These are phyloP conservation scores for Pseudoatta argentina DNA, from an alignment of 1,140 invertebrate species.

Conservation along the genomic window DNA sequence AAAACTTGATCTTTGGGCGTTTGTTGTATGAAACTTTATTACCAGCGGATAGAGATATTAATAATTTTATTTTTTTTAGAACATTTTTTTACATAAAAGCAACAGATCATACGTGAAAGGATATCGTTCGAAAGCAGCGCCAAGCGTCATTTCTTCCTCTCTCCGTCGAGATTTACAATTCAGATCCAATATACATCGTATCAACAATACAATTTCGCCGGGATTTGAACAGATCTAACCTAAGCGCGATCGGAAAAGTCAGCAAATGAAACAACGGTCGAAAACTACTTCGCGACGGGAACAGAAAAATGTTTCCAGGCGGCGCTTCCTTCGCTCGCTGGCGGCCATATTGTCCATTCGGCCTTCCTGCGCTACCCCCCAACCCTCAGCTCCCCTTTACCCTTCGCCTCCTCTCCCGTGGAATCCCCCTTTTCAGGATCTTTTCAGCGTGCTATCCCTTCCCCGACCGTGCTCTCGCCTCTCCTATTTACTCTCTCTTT, in stretches of 20 bases:
- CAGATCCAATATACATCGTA: no score
- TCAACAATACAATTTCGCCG: background rate
- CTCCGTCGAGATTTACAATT: background rate
- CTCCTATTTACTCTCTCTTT: constrained; percentile 50
- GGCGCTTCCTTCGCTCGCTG: constrained; percentile 78
- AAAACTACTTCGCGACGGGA: constrained; percentile 74
- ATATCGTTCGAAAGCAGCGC: background rate
- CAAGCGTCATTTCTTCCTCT: background rate
- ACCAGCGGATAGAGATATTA: background rate
- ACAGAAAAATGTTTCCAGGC: constrained; percentile 84
- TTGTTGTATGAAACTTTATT: background rate
- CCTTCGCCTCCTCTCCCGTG: constrained; percentile 39
- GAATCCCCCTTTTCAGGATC: constrained; percentile 58
- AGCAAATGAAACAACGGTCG: constrained; percentile 3
- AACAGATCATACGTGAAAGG: background rate
- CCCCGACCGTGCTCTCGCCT: constrained; percentile 54
- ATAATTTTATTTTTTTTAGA: no score
- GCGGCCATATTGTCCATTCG: constrained; percentile 80
- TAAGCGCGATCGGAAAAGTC: background rate
- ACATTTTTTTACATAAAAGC: background rate
- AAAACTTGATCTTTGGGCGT: background rate
- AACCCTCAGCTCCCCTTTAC: constrained; percentile 11
- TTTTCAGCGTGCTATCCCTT: constrained; percentile 63
- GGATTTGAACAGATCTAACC: background rate
- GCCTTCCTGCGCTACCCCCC: constrained; percentile 29